Base-by-base conservation (phyloP, 1,140 invertebrate species). In the Micrasema longulum region DNA sequence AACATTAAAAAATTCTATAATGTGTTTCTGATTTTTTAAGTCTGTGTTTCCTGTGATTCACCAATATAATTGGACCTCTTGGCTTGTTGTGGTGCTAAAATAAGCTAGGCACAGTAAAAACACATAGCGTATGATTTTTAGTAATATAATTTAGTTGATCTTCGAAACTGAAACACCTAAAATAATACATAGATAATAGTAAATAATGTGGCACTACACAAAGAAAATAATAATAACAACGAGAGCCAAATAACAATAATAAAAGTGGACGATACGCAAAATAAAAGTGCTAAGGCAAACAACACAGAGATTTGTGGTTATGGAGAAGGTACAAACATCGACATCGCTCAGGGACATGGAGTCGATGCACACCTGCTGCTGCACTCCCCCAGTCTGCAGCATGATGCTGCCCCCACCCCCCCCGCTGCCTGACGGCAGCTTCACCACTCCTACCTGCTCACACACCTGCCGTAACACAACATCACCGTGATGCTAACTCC, bases 291-390 rank as follows among this genome's bases (percentile, higher is more conserved):
- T 66, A 52, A 66, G 31, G 64, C 23, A 66, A 66, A 66, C 31
- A 52, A 60, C 16, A 69, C 26, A 47, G 18, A 55, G 45, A 23
- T 10, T 14, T 18, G 52, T 55, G 47, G 50, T 7, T 55, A 67
- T 53, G 14, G 66, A 43, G 53, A 23, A 14, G 80, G 80, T 85
- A 85, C 87, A 83, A 89, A 90, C 89, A 87, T 90, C 89, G 77
- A 90, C 89, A 79, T 90, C 89, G 77, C 86, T 85, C 78, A 87
- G 86, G 71, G 85, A 86, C 83, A 88, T 87, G 78, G 89, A 88
- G 79, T 90, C 89, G 79, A 90, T 88, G 88, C 91, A 91, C 86
- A 93, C 91, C 80, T 83, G 83, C 72, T 80, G 79, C 66, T 81
- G 77, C 16, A 77, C 68, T 5, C 80, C 77, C 3, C 84, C 86